phyloP scores from a whole-genome alignment of 1,140 invertebrate genomes.

The Aphidius ervi region DNA sequence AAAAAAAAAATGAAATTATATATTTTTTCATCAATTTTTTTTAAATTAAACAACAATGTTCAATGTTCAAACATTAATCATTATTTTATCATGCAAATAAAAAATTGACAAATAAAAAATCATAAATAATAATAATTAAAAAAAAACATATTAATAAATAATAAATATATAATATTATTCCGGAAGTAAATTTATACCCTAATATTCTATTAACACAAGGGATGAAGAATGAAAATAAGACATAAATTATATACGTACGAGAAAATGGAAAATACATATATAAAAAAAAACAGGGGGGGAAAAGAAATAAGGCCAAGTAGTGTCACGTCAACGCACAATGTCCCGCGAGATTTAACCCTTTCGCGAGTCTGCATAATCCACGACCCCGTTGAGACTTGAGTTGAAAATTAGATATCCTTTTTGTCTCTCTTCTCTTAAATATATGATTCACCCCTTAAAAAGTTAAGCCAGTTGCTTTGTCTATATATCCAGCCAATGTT shows the following conservation, averaged over 20 bases:
- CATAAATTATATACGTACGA: too few relatives aligned
- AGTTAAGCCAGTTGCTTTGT: too few relatives aligned
- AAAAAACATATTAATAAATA: not conserved
- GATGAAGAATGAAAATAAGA: too few relatives aligned
- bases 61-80: not conserved
- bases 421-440: slow-evolving; percentile 17
- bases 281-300: slow-evolving; percentile 1
- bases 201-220: slow-evolving; percentile 43
- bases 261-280: too few relatives aligned
- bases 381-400: slow-evolving; percentile 47
- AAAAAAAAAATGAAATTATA: not conserved
- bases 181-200: slow-evolving; percentile 1
- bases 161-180: too few relatives aligned
- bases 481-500: slow-evolving; percentile 23
- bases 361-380: slow-evolving; percentile 49
- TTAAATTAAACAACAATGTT: not conserved
- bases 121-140: not conserved
- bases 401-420: slow-evolving; percentile 46
- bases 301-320: slow-evolving; percentile 32
- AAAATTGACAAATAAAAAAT: too few relatives aligned
- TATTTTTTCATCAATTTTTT: not conserved
- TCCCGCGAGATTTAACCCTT: slow-evolving; percentile 53
- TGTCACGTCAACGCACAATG: slow-evolving; percentile 43
- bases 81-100: not conserved
- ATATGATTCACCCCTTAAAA: not conserved